phyloP scores from a whole-genome alignment of 2,888 invertebrate species.

The Drosophila prostipennis region DNA sequence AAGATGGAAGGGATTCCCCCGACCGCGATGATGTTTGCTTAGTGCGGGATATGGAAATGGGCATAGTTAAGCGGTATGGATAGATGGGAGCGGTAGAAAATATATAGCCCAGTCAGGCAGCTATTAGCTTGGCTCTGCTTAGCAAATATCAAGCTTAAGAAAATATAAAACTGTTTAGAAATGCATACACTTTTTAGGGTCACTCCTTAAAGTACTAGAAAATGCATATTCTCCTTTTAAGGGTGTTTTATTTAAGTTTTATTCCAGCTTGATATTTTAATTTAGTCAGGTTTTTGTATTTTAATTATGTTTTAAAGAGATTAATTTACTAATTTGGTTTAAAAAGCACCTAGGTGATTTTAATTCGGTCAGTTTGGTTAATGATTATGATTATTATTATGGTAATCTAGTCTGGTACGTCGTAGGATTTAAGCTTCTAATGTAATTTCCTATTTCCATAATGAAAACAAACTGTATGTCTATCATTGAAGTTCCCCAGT shows the following conservation, averaged over 20 bases:
- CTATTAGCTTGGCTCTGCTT: conserved; percentile 15
- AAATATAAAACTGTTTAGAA: background rate
- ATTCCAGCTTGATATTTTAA: too few relatives aligned
- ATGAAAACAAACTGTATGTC: background rate
- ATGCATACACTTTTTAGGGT: background rate
- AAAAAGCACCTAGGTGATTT: too few relatives aligned
- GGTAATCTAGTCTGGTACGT: too few relatives aligned
- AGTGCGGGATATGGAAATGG: conserved; percentile 37
- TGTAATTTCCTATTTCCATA: background rate
- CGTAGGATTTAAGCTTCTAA: background rate
- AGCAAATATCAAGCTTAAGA: background rate
- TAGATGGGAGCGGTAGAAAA: conserved; percentile 2
- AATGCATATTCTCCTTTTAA: background rate
- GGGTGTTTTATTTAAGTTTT: background rate
- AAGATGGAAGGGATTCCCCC: conserved; percentile 34
- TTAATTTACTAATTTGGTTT: too few relatives aligned
- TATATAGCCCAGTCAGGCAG: conserved; percentile 5
- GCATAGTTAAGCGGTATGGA: conserved; percentile 11
- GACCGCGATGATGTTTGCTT: conserved; percentile 29
- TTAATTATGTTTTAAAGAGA: too few relatives aligned
- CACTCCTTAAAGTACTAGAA: background rate
- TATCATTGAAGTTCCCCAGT: background rate
- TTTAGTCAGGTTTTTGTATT: too few relatives aligned
- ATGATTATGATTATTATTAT: too few relatives aligned
- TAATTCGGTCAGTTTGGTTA: too few relatives aligned